Evolutionary conservation across 2,113 vertebrate genomes (phyloP).

Genomic region (Ceuthmochares aereus): DNA sequence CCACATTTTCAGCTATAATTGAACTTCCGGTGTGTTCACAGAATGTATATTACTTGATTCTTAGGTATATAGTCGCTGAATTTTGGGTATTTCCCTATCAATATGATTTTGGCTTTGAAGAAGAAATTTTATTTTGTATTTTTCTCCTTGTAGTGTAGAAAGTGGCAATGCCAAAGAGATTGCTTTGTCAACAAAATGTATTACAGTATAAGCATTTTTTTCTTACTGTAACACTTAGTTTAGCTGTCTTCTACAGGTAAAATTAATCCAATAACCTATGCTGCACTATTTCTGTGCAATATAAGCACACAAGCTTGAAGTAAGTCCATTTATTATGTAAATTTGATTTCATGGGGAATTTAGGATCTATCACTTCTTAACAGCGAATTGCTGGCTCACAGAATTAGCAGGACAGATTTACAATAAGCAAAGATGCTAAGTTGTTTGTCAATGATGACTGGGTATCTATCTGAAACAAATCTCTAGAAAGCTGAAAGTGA

Average conservation of each 20-base stretch:
- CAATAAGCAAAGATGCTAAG: background rate
- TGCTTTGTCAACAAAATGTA: background rate
- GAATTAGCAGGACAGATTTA: background rate
- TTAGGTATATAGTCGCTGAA: background rate
- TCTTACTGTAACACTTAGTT: background rate
- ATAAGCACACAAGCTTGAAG: background rate
- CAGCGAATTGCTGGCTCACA: background rate
- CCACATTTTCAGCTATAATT: background rate
- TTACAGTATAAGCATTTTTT: background rate
- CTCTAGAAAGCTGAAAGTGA: background rate
- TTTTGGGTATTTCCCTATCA: background rate
- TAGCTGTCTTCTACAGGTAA: background rate
- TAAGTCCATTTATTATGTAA: background rate
- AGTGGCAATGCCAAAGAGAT: background rate
- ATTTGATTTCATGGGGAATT: background rate
- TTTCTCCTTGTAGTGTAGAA: background rate
- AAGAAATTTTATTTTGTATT: background rate
- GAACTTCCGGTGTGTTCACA: background rate
- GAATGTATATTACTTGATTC: background rate
- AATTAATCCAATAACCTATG: background rate
- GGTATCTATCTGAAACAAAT: background rate
- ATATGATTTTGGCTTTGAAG: background rate
- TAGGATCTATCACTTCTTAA: background rate
- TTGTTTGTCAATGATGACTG: background rate
- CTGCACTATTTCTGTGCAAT: background rate